These are phyloP conservation scores for Chromoteleia sp. DNA, from an alignment of 2,888 invertebrate genomes.

Conservation along the genomic window DNA sequence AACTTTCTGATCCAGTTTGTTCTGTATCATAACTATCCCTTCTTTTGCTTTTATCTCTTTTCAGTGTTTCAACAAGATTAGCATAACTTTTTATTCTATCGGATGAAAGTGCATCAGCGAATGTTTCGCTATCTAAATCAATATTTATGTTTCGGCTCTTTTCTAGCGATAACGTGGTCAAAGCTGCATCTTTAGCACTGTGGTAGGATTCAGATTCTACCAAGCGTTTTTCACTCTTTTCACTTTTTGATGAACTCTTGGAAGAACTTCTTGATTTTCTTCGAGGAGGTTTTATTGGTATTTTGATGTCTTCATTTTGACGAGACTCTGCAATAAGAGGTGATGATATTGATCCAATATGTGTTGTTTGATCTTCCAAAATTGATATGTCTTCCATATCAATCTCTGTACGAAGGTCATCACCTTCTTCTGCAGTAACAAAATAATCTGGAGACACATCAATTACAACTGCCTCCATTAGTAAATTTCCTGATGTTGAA, in stretches of 20 bases:
- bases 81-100: constrained; percentile 64
- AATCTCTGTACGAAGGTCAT: constrained; percentile 93
- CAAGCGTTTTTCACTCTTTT: constrained; percentile 80
- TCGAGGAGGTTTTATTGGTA: constrained; percentile 87
- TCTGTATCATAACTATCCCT: constrained; percentile 71
- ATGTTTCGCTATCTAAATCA: constrained; percentile 80
- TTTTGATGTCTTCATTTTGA: constrained; percentile 59
- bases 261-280: constrained; percentile 87
- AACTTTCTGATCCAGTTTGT: constrained; percentile 76
- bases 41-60: constrained; percentile 71
- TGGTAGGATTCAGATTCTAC: constrained; percentile 82
- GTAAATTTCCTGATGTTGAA: constrained; percentile 93
- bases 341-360: constrained; percentile 75
- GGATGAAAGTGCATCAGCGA: constrained; percentile 80
- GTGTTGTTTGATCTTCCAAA: constrained; percentile 89
- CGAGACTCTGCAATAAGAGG: constrained; percentile 66
- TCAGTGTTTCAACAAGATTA: constrained; percentile 47
- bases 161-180: constrained; percentile 71
- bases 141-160: constrained; percentile 73
- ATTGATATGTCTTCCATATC: constrained; percentile 94
- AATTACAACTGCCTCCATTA: constrained; percentile 96
- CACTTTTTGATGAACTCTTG: constrained; percentile 80
- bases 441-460: constrained; percentile 95
- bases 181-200: constrained; percentile 79
- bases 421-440: constrained; percentile 91